Percentiles rank a stretch among this genome's conserved stretches.
Conservation (phyloP, 2,888 invertebrate genomes). For the Lithodes maja region DNA sequence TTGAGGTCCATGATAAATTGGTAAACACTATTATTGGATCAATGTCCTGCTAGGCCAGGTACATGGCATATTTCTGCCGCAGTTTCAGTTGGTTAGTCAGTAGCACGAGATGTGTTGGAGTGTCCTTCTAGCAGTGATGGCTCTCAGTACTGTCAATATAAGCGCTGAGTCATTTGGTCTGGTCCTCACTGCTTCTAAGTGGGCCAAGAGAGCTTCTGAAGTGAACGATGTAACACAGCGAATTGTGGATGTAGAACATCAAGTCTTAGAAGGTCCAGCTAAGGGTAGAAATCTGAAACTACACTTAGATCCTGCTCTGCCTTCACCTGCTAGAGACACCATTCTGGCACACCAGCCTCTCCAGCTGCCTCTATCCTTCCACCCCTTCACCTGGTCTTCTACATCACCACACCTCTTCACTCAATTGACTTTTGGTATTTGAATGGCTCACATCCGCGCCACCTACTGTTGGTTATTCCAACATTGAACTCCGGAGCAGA, state of each 20-base stretch:
- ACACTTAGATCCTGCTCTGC: slow-evolving; percentile 2
- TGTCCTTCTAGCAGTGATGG: too few species aligned
- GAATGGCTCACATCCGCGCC: background rate
- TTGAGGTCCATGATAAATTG: too few species aligned
- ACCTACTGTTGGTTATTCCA: slow-evolving; percentile 8
- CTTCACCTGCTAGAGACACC: background rate
- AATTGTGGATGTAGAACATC: background rate
- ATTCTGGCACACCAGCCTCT: background rate
- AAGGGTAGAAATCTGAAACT: background rate
- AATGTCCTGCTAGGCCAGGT: too few species aligned
- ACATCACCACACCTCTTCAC: background rate
- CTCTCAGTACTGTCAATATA: too few species aligned
- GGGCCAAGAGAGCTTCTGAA: too few species aligned
- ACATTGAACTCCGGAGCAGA: background rate
- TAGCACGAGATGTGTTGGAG: too few species aligned
- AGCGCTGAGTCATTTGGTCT: too few species aligned
- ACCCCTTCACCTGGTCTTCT: slow-evolving; percentile 10
- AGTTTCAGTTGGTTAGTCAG: too few species aligned
- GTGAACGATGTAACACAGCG: too few species aligned
- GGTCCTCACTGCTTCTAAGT: too few species aligned
- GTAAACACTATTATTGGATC: too few species aligned
- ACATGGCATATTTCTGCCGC: too few species aligned
- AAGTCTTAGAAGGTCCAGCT: background rate
- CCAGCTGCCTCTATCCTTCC: background rate
- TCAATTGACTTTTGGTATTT: background rate